phyloP scores from a whole-genome alignment of 2,113 vertebrate species.

The Smithornis capensis region DNA sequence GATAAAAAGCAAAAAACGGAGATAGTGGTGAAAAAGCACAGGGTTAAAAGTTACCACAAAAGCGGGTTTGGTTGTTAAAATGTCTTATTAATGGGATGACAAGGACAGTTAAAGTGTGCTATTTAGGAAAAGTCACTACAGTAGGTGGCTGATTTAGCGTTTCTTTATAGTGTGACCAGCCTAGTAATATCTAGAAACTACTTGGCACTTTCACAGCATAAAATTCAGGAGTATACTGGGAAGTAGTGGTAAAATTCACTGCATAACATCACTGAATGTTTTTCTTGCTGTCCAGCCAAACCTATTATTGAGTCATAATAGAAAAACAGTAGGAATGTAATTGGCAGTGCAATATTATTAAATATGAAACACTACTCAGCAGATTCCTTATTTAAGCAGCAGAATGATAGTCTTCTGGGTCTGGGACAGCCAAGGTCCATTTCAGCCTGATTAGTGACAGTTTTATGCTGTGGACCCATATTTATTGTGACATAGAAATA shows the following conservation, averaged over 20 bases:
- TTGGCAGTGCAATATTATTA: not conserved
- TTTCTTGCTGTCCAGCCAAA: conserved; percentile 50
- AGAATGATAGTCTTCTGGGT: not conserved
- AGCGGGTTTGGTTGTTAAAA: not conserved
- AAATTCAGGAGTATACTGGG: conserved; percentile 3
- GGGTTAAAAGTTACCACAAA: not conserved
- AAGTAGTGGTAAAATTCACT: conserved; percentile 20
- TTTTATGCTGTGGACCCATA: not conserved
- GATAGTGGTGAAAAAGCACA: rapidly evolving
- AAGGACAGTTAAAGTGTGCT: not conserved
- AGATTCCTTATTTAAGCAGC: conserved; percentile 16
- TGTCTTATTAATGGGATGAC: not conserved
- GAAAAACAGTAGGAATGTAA: conserved; percentile 26
- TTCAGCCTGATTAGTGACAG: not conserved
- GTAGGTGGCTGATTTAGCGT: not conserved
- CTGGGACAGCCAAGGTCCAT: not conserved
- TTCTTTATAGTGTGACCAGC: not conserved
- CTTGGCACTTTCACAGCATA: not conserved
- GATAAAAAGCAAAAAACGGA: not conserved
- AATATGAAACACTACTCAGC: conserved; percentile 14
- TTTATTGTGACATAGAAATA: not conserved
- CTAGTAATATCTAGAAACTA: not conserved
- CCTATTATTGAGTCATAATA: conserved; percentile 23
- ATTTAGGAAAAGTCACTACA: not conserved
- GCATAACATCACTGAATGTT: conserved; percentile 21